A percentile compares a stretch with the other conserved stretches of the same genome.
phyloP scores from a whole-genome alignment of 2,797 vertebrate genomes.

The Lateolabrax maculatus region DNA sequence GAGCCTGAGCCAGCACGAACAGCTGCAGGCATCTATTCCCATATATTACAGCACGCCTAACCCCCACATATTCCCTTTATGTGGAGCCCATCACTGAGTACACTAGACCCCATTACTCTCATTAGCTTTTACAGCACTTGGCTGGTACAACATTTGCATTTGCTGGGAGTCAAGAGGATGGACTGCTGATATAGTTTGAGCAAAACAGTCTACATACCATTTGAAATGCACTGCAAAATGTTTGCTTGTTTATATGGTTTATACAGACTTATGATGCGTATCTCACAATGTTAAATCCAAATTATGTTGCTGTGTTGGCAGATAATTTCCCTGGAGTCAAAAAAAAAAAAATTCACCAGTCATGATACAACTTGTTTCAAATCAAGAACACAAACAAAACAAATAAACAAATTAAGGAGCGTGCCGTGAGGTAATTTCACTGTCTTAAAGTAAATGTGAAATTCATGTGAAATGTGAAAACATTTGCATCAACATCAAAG shows the following conservation, averaged over 20 bases:
- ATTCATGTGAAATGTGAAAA: constrained; percentile 11
- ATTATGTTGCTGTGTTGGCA: constrained; percentile 21
- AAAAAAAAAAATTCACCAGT: constrained; percentile 24
- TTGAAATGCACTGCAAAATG: constrained; percentile 48
- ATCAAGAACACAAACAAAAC: constrained; percentile 40
- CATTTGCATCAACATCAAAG: constrained; percentile 61
- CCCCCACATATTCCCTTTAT: constrained; percentile 77
- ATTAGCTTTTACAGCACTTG: constrained; percentile 81
- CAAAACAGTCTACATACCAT: constrained; percentile 32
- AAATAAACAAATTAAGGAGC: constrained; percentile 30
- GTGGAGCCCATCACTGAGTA: constrained; percentile 72
- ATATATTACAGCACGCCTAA: constrained; percentile 73
- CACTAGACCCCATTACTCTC: constrained; percentile 79
- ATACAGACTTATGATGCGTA: constrained; percentile 33
- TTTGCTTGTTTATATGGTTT: constrained; percentile 46
- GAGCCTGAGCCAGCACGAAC: constrained; percentile 72
- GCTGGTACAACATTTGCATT: constrained; percentile 75
- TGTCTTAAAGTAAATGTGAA: constrained; percentile 24
- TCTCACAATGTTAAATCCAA: constrained; percentile 39
- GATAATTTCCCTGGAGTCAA: constrained; percentile 35
- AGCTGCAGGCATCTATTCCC: constrained; percentile 77
- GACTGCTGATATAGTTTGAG: constrained; percentile 47
- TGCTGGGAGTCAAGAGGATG: constrained; percentile 54
- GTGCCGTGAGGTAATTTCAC: constrained; percentile 35
- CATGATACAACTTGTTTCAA: constrained; percentile 36